A percentile compares a stretch with the other conserved stretches of the same genome.
Evolutionary conservation across 1,140 invertebrate species (phyloP).

Genomic region (Drosophila kanapiae): DNA sequence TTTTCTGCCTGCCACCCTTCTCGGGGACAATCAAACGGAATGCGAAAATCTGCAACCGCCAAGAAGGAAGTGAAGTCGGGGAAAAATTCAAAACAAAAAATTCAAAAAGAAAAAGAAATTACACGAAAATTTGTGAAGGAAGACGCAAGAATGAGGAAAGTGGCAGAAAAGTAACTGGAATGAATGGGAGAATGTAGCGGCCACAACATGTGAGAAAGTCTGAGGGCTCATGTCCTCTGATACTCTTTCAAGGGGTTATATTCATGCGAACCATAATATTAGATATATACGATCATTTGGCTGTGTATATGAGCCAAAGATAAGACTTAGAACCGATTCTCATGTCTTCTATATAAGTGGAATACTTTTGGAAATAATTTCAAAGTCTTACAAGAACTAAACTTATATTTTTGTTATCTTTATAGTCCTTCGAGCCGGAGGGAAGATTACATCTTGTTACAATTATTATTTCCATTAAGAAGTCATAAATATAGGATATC

Average conservation of each 20-base stretch:
- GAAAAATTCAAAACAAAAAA: conserved; percentile 19
- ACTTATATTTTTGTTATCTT: too few species aligned
- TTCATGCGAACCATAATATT: too few species aligned
- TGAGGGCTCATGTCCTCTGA: not conserved
- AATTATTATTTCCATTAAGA: too few species aligned
- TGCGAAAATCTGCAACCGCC: conserved; percentile 42
- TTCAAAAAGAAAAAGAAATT: not conserved
- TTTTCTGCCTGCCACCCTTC: conserved; percentile 15
- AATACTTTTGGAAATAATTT: too few species aligned
- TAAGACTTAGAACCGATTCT: too few species aligned
- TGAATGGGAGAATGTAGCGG: conserved; percentile 1
- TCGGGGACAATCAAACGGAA: conserved; percentile 62
- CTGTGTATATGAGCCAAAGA: too few species aligned
- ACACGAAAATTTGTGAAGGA: conserved; percentile 12
- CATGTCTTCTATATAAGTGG: too few species aligned
- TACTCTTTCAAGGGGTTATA: not conserved
- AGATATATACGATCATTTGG: too few species aligned
- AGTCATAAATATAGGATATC: too few species aligned
- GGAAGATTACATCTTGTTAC: too few species aligned
- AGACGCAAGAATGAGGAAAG: conserved; percentile 23
- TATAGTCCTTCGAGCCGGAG: too few species aligned
- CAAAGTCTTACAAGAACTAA: too few species aligned
- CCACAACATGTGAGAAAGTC: conserved; percentile 41
- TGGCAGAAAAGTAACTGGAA: conserved; percentile 1
- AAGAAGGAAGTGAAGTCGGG: conserved; percentile 21